phyloP scores from a whole-genome alignment of 2,113 vertebrate species.

The Helogale parvula region DNA sequence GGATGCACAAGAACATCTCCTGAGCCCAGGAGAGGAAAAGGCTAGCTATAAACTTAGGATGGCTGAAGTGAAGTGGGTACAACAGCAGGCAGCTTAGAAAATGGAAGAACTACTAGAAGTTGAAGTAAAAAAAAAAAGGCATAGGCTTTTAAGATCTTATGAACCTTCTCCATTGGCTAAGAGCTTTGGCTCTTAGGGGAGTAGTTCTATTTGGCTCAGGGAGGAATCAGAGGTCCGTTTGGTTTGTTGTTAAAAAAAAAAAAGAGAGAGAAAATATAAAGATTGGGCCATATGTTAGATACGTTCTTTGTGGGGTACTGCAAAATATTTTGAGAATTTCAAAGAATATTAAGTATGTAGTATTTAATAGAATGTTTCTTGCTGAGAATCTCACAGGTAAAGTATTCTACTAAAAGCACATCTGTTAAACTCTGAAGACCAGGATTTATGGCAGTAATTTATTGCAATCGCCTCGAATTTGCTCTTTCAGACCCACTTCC shows the following conservation, averaged over 20 bases:
- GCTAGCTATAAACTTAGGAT: rapidly evolving
- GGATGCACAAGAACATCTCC: too few relatives aligned
- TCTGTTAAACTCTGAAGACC: not conserved
- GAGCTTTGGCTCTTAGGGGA: not conserved
- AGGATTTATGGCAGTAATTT: not conserved
- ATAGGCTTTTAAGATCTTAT: not conserved
- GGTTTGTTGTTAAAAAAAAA: not conserved
- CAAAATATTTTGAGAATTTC: not conserved
- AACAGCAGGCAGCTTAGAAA: not conserved
- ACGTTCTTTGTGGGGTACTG: not conserved
- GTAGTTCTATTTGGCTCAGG: not conserved
- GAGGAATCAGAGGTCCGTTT: not conserved
- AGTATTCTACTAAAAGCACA: not conserved
- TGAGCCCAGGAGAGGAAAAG: not conserved
- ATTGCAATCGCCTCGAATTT: not conserved
- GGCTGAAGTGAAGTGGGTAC: not conserved
- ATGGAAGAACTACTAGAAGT: not conserved
- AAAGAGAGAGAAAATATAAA: not conserved
- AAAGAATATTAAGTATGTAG: not conserved
- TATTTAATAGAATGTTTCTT: not conserved
- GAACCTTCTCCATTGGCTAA: not conserved
- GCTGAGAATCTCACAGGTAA: not conserved
- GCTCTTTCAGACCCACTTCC: not conserved
- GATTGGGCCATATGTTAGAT: not conserved
- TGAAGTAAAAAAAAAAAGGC: not conserved